Conservation (phyloP, 2,113 vertebrate species). For the Recurvirostra avosetta region DNA sequence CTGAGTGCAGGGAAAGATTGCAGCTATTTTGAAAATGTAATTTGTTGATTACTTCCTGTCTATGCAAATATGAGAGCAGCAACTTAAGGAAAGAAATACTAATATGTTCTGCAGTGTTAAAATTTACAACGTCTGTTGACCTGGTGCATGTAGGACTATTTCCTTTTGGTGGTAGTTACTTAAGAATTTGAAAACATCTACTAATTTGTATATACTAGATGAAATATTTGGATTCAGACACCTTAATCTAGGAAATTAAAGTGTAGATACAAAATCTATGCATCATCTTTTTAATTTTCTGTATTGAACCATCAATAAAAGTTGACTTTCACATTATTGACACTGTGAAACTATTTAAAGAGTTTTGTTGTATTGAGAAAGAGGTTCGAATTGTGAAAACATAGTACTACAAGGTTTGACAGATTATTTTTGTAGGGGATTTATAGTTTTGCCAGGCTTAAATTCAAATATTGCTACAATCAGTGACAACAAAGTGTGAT, state of each 20-base stretch:
- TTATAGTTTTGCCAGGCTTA: neutral
- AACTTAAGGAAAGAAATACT: neutral
- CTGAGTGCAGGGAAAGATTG: neutral
- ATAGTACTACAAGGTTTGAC: neutral
- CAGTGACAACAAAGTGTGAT: neutral
- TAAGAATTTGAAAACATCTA: neutral
- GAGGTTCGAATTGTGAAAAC: neutral
- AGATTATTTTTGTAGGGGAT: neutral
- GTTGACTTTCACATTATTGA: neutral
- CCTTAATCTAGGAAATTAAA: neutral
- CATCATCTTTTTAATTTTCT: neutral
- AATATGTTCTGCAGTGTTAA: neutral
- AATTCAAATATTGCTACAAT: neutral
- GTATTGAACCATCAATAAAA: neutral
- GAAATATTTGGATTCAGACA: neutral
- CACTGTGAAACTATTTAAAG: neutral
- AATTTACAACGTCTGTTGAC: neutral
- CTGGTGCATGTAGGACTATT: neutral
- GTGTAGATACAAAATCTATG: neutral
- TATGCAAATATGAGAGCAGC: neutral
- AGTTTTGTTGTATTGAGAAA: neutral
- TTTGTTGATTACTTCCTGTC: neutral
- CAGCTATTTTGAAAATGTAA: neutral
- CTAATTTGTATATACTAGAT: neutral
- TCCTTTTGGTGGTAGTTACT: neutral